Conservation (phyloP, 2,113 vertebrate genomes). For the Numida meleagris region DNA sequence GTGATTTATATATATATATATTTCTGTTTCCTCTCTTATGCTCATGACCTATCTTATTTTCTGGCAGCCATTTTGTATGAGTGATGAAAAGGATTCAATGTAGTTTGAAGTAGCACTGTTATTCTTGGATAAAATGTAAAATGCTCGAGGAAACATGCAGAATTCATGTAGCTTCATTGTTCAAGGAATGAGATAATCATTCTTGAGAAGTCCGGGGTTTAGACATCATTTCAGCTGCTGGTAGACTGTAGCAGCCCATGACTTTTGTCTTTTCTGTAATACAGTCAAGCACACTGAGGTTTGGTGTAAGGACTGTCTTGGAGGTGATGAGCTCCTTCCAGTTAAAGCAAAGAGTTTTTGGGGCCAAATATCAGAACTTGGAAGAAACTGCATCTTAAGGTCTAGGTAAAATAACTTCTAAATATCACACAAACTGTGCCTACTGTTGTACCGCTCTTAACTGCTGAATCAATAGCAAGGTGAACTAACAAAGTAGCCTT, state of each 20-base stretch:
- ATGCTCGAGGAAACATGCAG: slow-evolving; percentile 48
- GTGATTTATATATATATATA: not conserved
- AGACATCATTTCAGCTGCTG: not conserved
- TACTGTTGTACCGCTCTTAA: not conserved
- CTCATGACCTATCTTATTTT: not conserved
- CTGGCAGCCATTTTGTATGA: slow-evolving; percentile 6
- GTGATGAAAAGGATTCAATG: not conserved
- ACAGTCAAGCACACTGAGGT: not conserved
- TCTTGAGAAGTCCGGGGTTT: slow-evolving; percentile 8
- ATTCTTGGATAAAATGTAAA: slow-evolving; percentile 37
- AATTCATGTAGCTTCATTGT: slow-evolving; percentile 45
- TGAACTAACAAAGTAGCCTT: not conserved
- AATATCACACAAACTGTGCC: not conserved
- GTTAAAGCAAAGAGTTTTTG: not conserved
- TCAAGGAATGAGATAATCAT: not conserved
- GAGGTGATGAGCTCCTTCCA: not conserved
- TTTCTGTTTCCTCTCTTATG: not conserved
- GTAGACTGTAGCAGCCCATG: not conserved
- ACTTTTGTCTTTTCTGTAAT: not conserved
- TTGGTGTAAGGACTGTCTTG: not conserved
- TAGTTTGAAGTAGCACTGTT: slow-evolving; percentile 24
- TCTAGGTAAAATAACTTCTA: not conserved
- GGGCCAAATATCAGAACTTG: not conserved
- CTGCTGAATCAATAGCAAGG: not conserved
- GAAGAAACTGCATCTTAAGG: not conserved